Base-by-base conservation (phyloP, 2,797 vertebrate genomes). In the Alcedo quadribrachys region DNA sequence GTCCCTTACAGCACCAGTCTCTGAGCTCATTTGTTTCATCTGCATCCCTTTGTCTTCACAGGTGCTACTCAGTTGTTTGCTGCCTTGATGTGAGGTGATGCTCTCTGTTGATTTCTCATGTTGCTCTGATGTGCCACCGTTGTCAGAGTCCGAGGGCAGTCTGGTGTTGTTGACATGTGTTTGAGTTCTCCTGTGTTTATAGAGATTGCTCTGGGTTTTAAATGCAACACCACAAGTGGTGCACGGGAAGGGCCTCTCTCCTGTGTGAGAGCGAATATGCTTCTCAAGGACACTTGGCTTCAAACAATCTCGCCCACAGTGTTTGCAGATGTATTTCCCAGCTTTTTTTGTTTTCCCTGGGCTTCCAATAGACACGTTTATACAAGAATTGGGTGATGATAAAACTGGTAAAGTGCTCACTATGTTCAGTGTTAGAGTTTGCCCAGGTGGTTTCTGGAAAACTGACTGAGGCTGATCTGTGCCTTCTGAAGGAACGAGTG, bases 191-290 rank as follows among this genome's bases (percentile, higher is more conserved):
- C 98, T 98, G 92, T 99, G 99, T 90, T 99, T 99, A 67, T 99
- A 99, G 73, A 99, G 96, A 96, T 99, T 99, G 97, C 99, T 99
- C 97, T 99, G 99, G 46, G 99, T 99, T 98, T 99, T 99, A 70
- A 99, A 99, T 25, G 99, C 99, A 42, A 99, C 98, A 57, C 99
- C 98, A 32, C 99, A 99, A 7, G 98, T 98, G 88, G 96, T 96
- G 51, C 99, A 99, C 0, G 99, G 99, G 79, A 99, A 99, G 27
- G 99, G 99, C 85, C 99, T 97, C 95, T 99, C 99, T 1, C 99
- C 99, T 0, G 99, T 99, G 97, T 99, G 99, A 50, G 99, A 99
- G 54, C 99, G 98, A 33, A 99, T 98, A 61, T 99, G 99, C 93
- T 99, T 99, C 97, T 99, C 99, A 85, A 99, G 95, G 28, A 99